These are phyloP conservation scores for Trachurus trachurus DNA, from an alignment of 2,797 vertebrate genomes.

Conservation along the genomic window DNA sequence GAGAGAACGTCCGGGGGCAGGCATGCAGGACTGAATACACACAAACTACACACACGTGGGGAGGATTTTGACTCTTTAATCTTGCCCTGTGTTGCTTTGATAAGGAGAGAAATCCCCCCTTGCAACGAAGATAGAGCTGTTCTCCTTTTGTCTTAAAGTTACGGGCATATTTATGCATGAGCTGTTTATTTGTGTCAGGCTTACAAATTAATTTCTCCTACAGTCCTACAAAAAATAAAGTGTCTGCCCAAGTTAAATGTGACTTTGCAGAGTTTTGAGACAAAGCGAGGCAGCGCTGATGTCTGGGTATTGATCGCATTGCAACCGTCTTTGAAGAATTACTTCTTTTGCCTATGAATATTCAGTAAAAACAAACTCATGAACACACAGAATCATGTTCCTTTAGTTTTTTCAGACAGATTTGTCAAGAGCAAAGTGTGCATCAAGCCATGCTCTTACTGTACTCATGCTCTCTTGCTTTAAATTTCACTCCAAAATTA, in stretches of 20 bases:
- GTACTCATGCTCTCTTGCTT: neutral
- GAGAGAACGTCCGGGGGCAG: slow-evolving; percentile 81
- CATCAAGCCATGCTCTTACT: slow-evolving; percentile 27
- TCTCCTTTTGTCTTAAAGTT: slow-evolving; percentile 83
- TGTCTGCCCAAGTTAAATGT: slow-evolving; percentile 71
- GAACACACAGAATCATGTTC: slow-evolving; percentile 41
- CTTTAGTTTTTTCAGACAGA: slow-evolving; percentile 58
- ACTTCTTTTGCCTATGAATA: slow-evolving; percentile 20
- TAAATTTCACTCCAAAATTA: slow-evolving; percentile 30
- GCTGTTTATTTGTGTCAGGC: slow-evolving; percentile 82
- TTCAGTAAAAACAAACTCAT: slow-evolving; percentile 28
- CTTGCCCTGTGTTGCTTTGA: slow-evolving; percentile 85
- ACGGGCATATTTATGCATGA: slow-evolving; percentile 81
- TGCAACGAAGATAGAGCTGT: slow-evolving; percentile 80
- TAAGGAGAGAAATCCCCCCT: slow-evolving; percentile 82
- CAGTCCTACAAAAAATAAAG: slow-evolving; percentile 66
- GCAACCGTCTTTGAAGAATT: slow-evolving; percentile 31
- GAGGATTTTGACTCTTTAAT: slow-evolving; percentile 86
- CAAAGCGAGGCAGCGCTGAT: slow-evolving; percentile 46
- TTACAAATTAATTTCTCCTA: slow-evolving; percentile 76
- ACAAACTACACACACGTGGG: slow-evolving; percentile 66
- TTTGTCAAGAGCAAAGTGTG: slow-evolving; percentile 44
- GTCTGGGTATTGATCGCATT: slow-evolving; percentile 52
- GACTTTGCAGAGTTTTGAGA: slow-evolving; percentile 79
- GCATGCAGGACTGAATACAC: slow-evolving; percentile 70